Conservation (phyloP, 2,113 vertebrate genomes). For the Ammodytes marinus region DNA sequence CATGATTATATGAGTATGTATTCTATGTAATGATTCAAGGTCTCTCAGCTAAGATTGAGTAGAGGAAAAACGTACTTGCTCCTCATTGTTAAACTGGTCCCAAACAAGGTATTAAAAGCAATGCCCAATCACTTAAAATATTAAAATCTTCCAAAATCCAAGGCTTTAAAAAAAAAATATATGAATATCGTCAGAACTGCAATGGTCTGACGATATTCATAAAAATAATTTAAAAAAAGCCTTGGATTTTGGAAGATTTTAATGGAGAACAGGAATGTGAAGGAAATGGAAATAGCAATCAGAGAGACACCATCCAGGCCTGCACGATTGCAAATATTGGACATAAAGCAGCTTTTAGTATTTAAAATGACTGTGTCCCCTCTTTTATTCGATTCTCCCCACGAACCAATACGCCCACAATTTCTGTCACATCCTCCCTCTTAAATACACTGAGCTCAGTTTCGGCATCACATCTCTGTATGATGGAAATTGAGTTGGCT, state of each 20-base stretch:
- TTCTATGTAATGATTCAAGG: not conserved
- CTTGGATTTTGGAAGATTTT: too few relatives aligned
- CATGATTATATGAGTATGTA: constrained; percentile 21
- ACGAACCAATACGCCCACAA: constrained; percentile 8
- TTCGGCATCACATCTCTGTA: not conserved
- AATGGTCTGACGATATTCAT: not conserved
- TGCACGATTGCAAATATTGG: constrained; percentile 54
- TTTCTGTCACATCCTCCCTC: constrained; percentile 5
- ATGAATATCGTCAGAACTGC: not conserved
- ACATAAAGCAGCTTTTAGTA: constrained; percentile 62
- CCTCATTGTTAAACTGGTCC: not conserved
- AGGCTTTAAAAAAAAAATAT: not conserved
- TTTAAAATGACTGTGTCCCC: constrained; percentile 54
- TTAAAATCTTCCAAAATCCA: not conserved
- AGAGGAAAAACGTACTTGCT: not conserved
- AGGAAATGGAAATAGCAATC: constrained; percentile 17
- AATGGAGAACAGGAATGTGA: constrained; percentile 4
- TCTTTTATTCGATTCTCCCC: not conserved
- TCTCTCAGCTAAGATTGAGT: not conserved
- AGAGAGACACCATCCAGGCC: constrained; percentile 27
- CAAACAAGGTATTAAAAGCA: not conserved
- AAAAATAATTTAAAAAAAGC: too few relatives aligned
- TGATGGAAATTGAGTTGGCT: not conserved
- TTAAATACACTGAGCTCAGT: constrained; percentile 1
- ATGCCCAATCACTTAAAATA: not conserved